phyloP scores from a whole-genome alignment of 2,797 vertebrate genomes.

The Alca torda region DNA sequence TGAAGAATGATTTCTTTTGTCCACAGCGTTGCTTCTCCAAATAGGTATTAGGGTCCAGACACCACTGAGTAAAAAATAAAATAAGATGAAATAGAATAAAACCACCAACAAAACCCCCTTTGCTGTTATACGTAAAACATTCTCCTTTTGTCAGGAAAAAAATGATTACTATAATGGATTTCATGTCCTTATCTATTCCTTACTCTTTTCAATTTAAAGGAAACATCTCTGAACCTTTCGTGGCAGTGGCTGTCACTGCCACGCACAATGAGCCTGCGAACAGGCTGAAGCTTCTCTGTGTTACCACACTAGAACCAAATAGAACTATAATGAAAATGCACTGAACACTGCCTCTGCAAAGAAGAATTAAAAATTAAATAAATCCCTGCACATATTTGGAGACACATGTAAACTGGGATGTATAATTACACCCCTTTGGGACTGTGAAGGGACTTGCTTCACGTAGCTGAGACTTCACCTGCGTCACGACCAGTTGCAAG shows the following conservation, averaged over 20 bases:
- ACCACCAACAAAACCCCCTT: neutral
- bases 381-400: neutral
- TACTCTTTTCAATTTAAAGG: conserved; percentile 53
- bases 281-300: neutral
- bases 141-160: conserved; percentile 7
- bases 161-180: conserved; percentile 48
- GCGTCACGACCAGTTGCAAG: rapidly evolving
- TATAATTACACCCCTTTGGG: neutral
- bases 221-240: conserved; percentile 39
- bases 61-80: neutral
- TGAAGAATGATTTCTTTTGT: neutral
- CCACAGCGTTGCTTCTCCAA: neutral
- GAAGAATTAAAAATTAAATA: neutral
- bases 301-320: neutral
- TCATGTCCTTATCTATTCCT: conserved; percentile 46
- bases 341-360: neutral
- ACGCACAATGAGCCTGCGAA: neutral
- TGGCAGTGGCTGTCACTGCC: conserved; percentile 19
- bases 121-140: neutral
- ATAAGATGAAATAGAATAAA: conserved; percentile 15
- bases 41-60: neutral
- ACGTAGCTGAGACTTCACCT: neutral
- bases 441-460: neutral
- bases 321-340: neutral
- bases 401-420: neutral